phyloP scores from a whole-genome alignment of 64 coral and sea anemone species.

The Catalaphyllia jardinei region DNA sequence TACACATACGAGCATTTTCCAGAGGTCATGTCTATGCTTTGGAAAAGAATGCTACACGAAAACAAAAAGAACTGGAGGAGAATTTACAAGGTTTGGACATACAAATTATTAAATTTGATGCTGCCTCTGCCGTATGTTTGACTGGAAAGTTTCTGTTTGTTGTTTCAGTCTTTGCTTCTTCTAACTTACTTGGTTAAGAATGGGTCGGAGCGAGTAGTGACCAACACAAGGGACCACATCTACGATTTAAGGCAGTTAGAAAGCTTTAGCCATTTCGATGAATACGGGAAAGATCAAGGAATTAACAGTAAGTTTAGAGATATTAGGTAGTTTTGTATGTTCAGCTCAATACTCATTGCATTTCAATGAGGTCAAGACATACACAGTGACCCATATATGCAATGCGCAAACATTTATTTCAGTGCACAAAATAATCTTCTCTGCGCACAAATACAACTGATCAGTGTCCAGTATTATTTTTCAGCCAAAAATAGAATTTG shows the following conservation, averaged over 20 bases:
- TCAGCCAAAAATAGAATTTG: too few relatives aligned
- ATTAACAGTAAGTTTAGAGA: conserved; percentile 80
- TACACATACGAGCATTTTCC: conserved; percentile 99
- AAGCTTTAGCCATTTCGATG: conserved; percentile 84
- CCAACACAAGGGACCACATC: conserved; percentile 91
- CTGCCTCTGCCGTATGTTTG: neutral
- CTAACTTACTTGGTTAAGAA: conserved; percentile 87
- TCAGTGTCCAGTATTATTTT: too few relatives aligned
- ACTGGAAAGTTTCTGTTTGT: neutral
- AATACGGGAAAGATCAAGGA: conserved; percentile 98
- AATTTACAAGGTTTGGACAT: conserved; percentile 86
- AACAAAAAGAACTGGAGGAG: conserved; percentile 95
- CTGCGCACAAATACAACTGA: too few relatives aligned
- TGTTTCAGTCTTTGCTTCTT: conserved; percentile 78
- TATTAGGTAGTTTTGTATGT: neutral
- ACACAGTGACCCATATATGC: too few relatives aligned
- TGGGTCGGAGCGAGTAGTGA: conserved; percentile 95
- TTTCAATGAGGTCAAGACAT: neutral
- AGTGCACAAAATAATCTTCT: too few relatives aligned
- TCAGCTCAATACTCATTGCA: neutral
- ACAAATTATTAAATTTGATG: neutral
- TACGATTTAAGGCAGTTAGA: conserved; percentile 97
- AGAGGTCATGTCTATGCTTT: conserved; percentile 99
- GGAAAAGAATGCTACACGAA: conserved; percentile 98
- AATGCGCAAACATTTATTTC: too few relatives aligned